Evolutionary conservation across 2,888 invertebrate genomes (phyloP).

Genomic region (Trichopria drosophilae): DNA sequence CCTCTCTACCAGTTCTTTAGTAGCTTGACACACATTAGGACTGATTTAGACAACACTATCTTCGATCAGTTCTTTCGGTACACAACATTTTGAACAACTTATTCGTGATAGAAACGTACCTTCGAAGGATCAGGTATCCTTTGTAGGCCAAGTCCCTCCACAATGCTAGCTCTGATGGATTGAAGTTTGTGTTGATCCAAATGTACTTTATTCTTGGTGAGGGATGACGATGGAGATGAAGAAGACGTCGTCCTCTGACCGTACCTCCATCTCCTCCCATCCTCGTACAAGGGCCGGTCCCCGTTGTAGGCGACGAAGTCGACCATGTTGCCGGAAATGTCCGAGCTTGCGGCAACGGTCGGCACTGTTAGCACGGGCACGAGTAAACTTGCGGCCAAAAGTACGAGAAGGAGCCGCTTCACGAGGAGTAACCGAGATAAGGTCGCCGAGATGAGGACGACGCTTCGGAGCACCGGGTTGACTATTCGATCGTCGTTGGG

Average conservation of each 20-base stretch:
- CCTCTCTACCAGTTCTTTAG: no score
- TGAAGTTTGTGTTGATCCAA: constrained; percentile 47
- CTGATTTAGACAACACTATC: no score
- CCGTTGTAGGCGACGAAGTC: not conserved
- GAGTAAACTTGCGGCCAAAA: not conserved
- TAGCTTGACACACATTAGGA: no score
- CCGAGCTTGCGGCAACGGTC: constrained; percentile 15
- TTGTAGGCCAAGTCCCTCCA: constrained; percentile 52
- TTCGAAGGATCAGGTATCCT: constrained; percentile 55
- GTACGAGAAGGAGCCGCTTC: constrained; percentile 9
- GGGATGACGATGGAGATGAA: constrained; percentile 4
- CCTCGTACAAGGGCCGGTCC: constrained; percentile 3
- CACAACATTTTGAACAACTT: no score
- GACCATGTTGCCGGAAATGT: constrained; percentile 20
- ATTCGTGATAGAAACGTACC: constrained; percentile 40
- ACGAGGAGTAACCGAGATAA: constrained; percentile 2
- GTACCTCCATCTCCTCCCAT: constrained; percentile 4
- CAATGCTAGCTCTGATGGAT: constrained; percentile 52
- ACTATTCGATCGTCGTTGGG: constrained; percentile 8
- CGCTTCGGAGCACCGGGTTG: constrained; percentile 4
- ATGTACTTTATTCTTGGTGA: constrained; percentile 16
- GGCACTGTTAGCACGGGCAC: constrained; percentile 12
- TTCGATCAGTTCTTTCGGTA: no score
- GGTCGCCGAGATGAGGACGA: constrained; percentile 1
- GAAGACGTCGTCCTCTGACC: constrained; percentile 16